Evolutionary conservation across 1,140 invertebrate species (phyloP), one percentile per base, ranked within the genome.

Genomic region (Phortica variegata): DNA sequence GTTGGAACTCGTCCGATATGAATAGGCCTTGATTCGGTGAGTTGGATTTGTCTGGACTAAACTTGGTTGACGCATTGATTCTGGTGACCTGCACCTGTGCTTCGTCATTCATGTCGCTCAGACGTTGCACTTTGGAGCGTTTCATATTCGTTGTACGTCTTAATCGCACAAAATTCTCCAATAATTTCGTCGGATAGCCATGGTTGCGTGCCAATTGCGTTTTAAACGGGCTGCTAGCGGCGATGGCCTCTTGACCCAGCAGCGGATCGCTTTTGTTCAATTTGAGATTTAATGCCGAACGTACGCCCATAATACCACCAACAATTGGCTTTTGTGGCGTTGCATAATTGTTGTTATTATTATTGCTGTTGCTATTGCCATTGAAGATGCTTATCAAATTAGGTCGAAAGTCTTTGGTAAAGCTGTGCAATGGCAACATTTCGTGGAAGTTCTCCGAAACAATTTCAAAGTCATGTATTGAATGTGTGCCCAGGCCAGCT

Each of bases 391-490:
- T 78, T 31, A 84, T 80, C 65, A 84, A 79, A 40, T 86, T 80
- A 7, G 90, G 87, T 54, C 91, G 82, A 58, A 90, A 90, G 36
- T 81, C 79, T 74, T 89, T 89, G 44, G 89, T 85, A 73, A 95
- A 93, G 46, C 87, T 90, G 26, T 88, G 85, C 20, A 96, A 79
- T 39, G 90, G 88, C 66, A 97, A 88, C 23, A 92, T 95, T 75
- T 97, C 93, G 26, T 90, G 87, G 32, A 87, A 84, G 60, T 96
- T 93, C 77, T 93, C 93, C 15, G 92, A 94, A 76, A 96, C 78
- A 53, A 98, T 94, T 86, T 97, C 95, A 80, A 88, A 96, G 80
- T 98, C 95, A 13, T 93, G 93, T 45, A 98, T 91, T 44, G 95
- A 96, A 76, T 96, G 93, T 9, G 95, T 97, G 4, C 95, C 95